phyloP scores from a whole-genome alignment of 2,797 vertebrate genomes.

The Oophaga sylvatica region DNA sequence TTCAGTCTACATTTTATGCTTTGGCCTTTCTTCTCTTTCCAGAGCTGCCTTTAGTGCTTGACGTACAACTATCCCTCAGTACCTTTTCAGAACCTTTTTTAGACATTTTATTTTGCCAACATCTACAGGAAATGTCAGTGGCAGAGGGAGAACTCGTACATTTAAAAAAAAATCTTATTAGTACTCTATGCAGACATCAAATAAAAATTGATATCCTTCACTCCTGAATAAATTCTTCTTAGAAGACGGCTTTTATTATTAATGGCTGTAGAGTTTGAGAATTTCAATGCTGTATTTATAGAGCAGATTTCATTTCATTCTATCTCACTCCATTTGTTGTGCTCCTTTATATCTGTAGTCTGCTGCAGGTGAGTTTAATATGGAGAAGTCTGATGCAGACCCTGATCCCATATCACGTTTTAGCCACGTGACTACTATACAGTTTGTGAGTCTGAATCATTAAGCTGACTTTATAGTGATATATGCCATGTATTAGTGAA shows the following conservation, averaged over 20 bases:
- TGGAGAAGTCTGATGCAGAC: constrained; percentile 11
- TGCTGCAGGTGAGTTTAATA: not conserved
- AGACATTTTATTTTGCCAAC: not conserved
- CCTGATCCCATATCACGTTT: constrained; percentile 15
- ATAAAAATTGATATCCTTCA: constrained; percentile 9
- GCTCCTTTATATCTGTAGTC: constrained; percentile 3
- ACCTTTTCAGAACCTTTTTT: not conserved
- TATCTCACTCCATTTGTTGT: not conserved
- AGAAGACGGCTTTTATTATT: not conserved
- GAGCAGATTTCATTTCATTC: constrained; percentile 3
- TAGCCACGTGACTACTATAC: constrained; percentile 8
- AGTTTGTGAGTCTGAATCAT: not conserved
- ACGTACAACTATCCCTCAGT: not conserved
- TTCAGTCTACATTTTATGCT: not conserved
- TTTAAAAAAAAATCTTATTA: not conserved
- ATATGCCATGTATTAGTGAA: constrained; percentile 20
- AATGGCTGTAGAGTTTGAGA: not conserved
- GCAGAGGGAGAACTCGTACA: not conserved
- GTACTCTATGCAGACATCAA: not conserved
- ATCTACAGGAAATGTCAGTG: not conserved
- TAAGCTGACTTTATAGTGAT: constrained; percentile 17
- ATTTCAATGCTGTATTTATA: constrained; percentile 1
- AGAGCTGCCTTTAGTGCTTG: not conserved
- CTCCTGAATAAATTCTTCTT: constrained; percentile 1
- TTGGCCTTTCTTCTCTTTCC: not conserved